Percentiles rank a stretch among this genome's conserved stretches.
These are phyloP conservation scores for Hedychridium roseum DNA, from an alignment of 2,888 invertebrate species.

Conservation along the genomic window DNA sequence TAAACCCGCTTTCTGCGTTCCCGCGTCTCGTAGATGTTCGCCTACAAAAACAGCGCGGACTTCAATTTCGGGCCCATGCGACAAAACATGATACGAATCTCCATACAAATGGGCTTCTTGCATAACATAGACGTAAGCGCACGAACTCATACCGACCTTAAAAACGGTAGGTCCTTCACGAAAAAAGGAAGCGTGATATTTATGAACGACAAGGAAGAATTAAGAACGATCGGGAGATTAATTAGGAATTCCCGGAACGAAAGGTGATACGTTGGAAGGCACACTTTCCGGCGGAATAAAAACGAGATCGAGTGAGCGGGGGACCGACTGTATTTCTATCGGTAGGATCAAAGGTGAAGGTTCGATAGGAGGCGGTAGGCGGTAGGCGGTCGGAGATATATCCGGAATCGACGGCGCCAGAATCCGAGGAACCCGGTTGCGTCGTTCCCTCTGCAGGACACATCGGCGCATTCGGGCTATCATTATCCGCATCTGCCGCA, in stretches of 20 bases:
- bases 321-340: too few species aligned
- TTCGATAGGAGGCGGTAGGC: constrained; percentile 5
- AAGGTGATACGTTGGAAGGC: constrained; percentile 2
- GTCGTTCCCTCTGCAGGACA: constrained; percentile 43
- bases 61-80: constrained; percentile 31
- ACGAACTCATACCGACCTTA: too few species aligned
- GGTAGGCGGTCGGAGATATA: constrained; percentile 29
- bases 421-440: constrained; percentile 33
- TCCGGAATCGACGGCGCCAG: constrained; percentile 40
- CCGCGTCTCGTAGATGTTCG: constrained; percentile 10
- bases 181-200: constrained; percentile 9
- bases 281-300: not conserved
- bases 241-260: constrained; percentile 8
- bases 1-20: constrained; percentile 25
- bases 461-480: constrained; percentile 53
- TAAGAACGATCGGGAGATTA: constrained; percentile 4
- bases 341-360: constrained; percentile 14
- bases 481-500: constrained; percentile 59
- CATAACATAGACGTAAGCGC: constrained; percentile 35
- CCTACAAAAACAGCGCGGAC: constrained; percentile 23
- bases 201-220: constrained; percentile 7
- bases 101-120: constrained; percentile 39
- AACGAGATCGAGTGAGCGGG: not conserved
- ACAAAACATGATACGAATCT: constrained; percentile 35
- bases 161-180: too few species aligned